Base-by-base conservation (phyloP, 2,113 vertebrate genomes). In the Dipodomys stephensi region DNA sequence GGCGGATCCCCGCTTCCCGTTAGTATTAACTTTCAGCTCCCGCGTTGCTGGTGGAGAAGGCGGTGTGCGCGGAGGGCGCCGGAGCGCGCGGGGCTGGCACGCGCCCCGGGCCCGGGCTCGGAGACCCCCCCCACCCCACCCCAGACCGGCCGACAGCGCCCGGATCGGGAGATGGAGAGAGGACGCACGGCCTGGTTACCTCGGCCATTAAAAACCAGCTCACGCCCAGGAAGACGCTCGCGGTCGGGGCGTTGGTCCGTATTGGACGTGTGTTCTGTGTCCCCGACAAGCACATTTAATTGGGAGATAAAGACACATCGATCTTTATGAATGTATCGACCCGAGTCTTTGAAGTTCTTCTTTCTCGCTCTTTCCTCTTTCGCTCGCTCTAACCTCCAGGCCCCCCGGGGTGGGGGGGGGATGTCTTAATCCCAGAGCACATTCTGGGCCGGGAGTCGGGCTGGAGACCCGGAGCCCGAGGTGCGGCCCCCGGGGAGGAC, bases 271-370 rank as follows among this genome's bases (percentile, higher is more conserved):
- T 89, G 93, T 88, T 94, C 78, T 93, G 95, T 94, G 93, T 96
- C 97, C 92, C 95, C 94, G 94, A 97, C 97, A 93, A 85, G 95
- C 93, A 95, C 96, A 81, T 96, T 96, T 97, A 98, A 98, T 98
- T 97, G 98, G 97, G 95, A 97, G 96, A 98, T 97, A 97, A 98
- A 97, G 97, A 96, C 86, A 94, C 95, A 97, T 98, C 97, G 97
- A 98, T 98, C 93, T 95, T 97, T 97, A 97, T 97, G 97, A 97
- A 97, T 87, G 79, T 83, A 97, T 97, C 95, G 97, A 97, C 85
- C 94, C 19, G 22, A 39, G 79, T 69, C 95, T 96, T 96, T 88
- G 94, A 93, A 92, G 90, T 79, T 57, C 87, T 84, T 67, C 44
- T 88, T 28, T 83, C 72, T 72, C 8, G 2, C 15, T 90, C 46